These are phyloP conservation scores for Xanthia togata DNA, from an alignment of 2,888 invertebrate species.

Conservation along the genomic window DNA sequence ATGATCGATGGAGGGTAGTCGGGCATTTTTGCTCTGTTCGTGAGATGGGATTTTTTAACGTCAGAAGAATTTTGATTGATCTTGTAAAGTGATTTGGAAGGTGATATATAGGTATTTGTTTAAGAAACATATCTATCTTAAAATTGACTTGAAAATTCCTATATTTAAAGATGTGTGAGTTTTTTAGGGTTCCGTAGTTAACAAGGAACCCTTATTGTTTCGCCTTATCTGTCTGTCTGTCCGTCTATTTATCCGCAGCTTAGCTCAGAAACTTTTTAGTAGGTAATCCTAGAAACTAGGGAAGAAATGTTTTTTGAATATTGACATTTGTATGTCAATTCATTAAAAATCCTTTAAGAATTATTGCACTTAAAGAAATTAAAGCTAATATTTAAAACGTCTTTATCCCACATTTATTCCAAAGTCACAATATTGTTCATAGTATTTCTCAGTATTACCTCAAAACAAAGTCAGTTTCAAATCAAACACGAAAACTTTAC, in stretches of 20 bases:
- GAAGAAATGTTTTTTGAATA: neutral
- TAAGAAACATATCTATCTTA: neutral
- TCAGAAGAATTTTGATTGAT: constrained; percentile 9
- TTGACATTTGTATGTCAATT: neutral
- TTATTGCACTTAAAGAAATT: neutral
- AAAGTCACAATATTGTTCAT: neutral
- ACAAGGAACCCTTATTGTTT: too few relatives aligned
- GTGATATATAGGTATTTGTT: neutral
- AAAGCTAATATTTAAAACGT: neutral
- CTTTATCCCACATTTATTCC: too few relatives aligned
- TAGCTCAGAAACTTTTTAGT: too few relatives aligned
- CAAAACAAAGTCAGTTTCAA: neutral
- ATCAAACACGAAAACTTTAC: constrained; percentile 14
- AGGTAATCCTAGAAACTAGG: too few relatives aligned
- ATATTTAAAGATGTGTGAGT: neutral
- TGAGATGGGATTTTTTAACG: constrained; percentile 14
- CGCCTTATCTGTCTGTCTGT: too few relatives aligned
- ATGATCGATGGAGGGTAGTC: constrained; percentile 67
- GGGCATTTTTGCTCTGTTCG: constrained; percentile 51
- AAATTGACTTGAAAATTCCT: neutral
- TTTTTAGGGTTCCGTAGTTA: too few relatives aligned
- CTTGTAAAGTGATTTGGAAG: neutral
- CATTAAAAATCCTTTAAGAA: neutral
- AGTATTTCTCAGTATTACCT: neutral
- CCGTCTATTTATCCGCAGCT: too few relatives aligned